Conservation (phyloP, 2,113 vertebrate genomes). For the Hippoglossus stenolepis region DNA sequence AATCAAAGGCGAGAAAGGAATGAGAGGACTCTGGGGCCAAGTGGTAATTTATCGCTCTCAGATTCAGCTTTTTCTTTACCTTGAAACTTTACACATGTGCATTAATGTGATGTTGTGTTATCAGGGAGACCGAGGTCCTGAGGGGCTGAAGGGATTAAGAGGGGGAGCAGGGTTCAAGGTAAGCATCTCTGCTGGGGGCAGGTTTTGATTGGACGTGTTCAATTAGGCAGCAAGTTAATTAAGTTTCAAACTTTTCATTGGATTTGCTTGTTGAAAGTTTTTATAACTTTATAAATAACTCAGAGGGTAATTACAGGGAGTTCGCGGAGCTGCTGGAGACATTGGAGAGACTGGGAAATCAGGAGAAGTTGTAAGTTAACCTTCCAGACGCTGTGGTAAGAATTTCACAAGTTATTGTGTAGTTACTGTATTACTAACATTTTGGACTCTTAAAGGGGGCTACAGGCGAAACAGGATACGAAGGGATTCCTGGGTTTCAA, state of each 20-base stretch:
- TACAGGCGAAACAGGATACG: slow-evolving; percentile 77
- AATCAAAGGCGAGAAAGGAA: slow-evolving; percentile 82
- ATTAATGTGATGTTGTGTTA: slow-evolving; percentile 55
- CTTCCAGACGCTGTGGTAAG: slow-evolving; percentile 22
- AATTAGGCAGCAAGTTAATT: slow-evolving; percentile 25
- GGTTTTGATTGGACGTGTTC: slow-evolving; percentile 1
- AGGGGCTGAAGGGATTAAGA: slow-evolving; percentile 83
- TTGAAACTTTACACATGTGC: slow-evolving; percentile 13
- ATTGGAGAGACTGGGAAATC: slow-evolving; percentile 68
- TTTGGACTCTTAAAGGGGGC: slow-evolving; percentile 71
- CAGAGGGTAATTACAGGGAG: slow-evolving; percentile 68
- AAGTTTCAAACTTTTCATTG: slow-evolving; percentile 25
- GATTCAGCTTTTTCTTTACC: slow-evolving; percentile 7
- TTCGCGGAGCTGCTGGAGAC: slow-evolving; percentile 78
- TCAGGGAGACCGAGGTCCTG: slow-evolving; percentile 79
- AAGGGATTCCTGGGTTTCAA: slow-evolving; percentile 82
- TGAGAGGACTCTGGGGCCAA: slow-evolving; percentile 74
- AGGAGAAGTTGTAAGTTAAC: slow-evolving; percentile 75
- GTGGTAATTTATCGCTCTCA: slow-evolving; percentile 63
- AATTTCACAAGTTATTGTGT: slow-evolving; percentile 29
- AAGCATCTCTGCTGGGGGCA: slow-evolving; percentile 14
- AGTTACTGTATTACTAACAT: slow-evolving; percentile 50
- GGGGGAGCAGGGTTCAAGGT: slow-evolving; percentile 85
- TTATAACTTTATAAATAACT: slow-evolving; percentile 32
- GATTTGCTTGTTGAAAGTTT: slow-evolving; percentile 9